A percentile compares a stretch with the other conserved stretches of the same genome.
These are phyloP conservation scores for Trinorchestia longiramus DNA, from an alignment of 1,140 invertebrate species.

Conservation along the genomic window DNA sequence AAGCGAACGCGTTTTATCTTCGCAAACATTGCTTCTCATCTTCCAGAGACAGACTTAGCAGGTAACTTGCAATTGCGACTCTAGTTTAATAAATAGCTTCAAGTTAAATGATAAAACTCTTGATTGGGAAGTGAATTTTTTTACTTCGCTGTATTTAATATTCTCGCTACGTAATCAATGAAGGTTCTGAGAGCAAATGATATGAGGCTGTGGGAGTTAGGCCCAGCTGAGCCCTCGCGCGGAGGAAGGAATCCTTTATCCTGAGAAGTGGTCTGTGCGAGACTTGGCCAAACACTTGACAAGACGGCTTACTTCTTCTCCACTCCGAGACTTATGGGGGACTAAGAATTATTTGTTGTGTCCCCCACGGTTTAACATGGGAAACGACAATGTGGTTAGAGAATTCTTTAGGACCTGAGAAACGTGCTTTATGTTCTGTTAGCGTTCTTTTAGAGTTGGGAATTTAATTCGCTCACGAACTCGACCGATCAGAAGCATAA, in stretches of 20 bases:
- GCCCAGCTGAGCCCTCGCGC: background rate
- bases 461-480: background rate
- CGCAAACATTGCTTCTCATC: slow-evolving; percentile 43
- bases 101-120: background rate
- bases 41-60: background rate
- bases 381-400: slow-evolving; percentile 28
- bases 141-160: background rate
- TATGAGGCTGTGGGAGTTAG: background rate
- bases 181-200: background rate
- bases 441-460: background rate
- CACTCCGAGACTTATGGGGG: slow-evolving; percentile 21
- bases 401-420: slow-evolving; percentile 25
- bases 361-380: background rate
- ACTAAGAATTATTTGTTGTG: slow-evolving; percentile 37
- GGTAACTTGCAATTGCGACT: background rate
- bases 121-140: background rate
- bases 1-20: slow-evolving; percentile 42
- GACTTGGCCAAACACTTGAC: slow-evolving; percentile 52
- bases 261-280: slow-evolving; percentile 28
- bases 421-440: background rate
- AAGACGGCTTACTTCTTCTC: slow-evolving; percentile 46
- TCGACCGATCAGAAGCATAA: background rate
- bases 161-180: background rate
- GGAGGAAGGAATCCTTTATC: slow-evolving; percentile 17
- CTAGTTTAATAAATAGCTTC: background rate